Conservation (phyloP, 2,113 vertebrate species). For the Redunca redunca region DNA sequence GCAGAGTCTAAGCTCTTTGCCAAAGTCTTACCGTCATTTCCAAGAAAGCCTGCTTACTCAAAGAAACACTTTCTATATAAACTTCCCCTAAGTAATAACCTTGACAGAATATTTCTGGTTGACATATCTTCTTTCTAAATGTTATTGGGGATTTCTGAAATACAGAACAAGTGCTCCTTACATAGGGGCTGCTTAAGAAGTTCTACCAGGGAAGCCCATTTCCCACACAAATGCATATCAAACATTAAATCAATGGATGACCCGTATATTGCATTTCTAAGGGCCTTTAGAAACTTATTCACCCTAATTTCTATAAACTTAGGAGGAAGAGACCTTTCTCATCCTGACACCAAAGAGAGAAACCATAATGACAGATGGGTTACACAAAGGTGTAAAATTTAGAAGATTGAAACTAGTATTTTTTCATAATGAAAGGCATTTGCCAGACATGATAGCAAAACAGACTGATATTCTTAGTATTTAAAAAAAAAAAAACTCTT, state of each 20-base stretch:
- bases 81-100: slow-evolving; percentile 3
- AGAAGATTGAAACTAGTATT: background rate
- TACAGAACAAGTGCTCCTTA: background rate
- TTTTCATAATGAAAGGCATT: background rate
- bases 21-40: background rate
- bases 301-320: slow-evolving; percentile 11
- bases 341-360: background rate
- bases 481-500: background rate
- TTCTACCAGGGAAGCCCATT: background rate
- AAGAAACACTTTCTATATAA: slow-evolving; percentile 27
- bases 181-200: background rate
- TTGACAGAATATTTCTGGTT: background rate
- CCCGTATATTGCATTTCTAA: fast-evolving
- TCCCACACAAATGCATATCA: background rate
- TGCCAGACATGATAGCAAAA: slow-evolving; percentile 22
- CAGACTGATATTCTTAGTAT: background rate
- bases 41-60: background rate
- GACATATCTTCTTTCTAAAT: slow-evolving; percentile 17
- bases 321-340: background rate
- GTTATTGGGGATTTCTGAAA: slow-evolving; percentile 32
- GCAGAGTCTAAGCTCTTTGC: background rate
- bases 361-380: background rate
- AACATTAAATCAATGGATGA: background rate
- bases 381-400: background rate
- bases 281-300: background rate